Conservation (phyloP, 2,888 invertebrate species). For the Orthosia incerta region DNA sequence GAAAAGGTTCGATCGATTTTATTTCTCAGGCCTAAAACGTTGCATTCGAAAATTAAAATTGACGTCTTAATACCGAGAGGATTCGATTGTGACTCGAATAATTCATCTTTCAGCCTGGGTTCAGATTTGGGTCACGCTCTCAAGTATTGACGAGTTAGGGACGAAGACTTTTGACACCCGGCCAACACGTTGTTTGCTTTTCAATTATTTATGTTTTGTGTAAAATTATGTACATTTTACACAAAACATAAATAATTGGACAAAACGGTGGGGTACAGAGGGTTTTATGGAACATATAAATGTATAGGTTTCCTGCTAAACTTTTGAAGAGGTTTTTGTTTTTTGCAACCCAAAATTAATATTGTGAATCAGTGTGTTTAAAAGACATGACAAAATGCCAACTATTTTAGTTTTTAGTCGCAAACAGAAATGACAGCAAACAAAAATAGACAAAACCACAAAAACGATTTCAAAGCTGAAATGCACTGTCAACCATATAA, state of each 20-base stretch:
- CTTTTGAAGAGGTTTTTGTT: background rate
- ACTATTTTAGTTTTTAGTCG: background rate
- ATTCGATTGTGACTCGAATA: constrained; percentile 55
- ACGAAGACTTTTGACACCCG: constrained; percentile 20
- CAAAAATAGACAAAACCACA: constrained; percentile 38
- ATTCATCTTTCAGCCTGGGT: constrained; percentile 56
- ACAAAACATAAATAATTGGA: no score
- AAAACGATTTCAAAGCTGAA: constrained; percentile 45
- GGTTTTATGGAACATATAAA: background rate
- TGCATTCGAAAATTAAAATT: constrained; percentile 73
- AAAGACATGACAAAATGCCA: background rate
- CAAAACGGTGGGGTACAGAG: background rate
- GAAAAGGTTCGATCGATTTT: constrained; percentile 70
- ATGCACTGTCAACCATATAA: constrained; percentile 56
- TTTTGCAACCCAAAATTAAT: no score
- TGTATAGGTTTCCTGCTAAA: background rate
- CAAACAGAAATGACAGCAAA: constrained; percentile 12
- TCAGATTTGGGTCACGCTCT: constrained; percentile 50
- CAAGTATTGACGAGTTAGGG: constrained; percentile 46
- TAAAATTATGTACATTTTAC: constrained; percentile 3
- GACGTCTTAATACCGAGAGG: constrained; percentile 65
- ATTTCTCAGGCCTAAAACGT: constrained; percentile 51
- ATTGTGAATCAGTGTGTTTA: background rate
- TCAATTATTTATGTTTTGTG: constrained; percentile 18
- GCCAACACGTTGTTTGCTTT: constrained; percentile 38